Base-by-base conservation (phyloP, 2,113 vertebrate genomes). In the Fukomys damarensis region DNA sequence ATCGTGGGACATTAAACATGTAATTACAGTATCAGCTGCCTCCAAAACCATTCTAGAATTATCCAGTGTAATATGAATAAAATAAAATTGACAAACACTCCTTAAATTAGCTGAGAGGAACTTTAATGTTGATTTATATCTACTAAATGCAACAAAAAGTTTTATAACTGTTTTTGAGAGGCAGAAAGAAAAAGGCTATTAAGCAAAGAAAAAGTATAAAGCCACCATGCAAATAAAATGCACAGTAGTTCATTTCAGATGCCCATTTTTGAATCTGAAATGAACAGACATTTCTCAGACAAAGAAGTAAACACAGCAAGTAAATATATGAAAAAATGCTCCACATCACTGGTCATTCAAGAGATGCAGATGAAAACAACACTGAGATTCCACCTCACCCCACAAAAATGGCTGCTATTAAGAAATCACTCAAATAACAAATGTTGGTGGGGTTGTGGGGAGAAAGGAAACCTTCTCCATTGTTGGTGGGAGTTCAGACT, bases 121-220 rank as follows among this genome's bases (percentile, higher is more conserved):
- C 28, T 91, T 94, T 72, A 74, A 52, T n/a, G 79, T 91, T 85
- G 10, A 80, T 65, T 94, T 92, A 26, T 54, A 94, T 22, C 41
- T 2, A 92, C n/a, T n/a, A n/a, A n/a, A n/a, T n/a, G n/a, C 9
- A 96, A 93, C 32, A 96, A 80, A 89, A 59, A 79, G 7, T 68
- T 65, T 35, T 61, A n/a, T 68, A n/a, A 86, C 13, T n/a, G 79
- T 92, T 81, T 93, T 87, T 93, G 38, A 89, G 30, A 4, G 20
- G 52, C 0, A 77, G 24, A 77, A 74, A 61, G 7, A 94, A 20
- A 93, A 96, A 93, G 43, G 0, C 17, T 32, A 70, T 20, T 41
- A 72, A 49, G 38, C 22, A 84, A 56, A 91, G 30, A 91, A 91
- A n/a, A 92, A 81, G n/a, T n/a, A n/a, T n/a, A n/a, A n/a, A n/a